Evolutionary conservation across 2,888 invertebrate species (phyloP).

Genomic region (Yponomeuta malinellus): DNA sequence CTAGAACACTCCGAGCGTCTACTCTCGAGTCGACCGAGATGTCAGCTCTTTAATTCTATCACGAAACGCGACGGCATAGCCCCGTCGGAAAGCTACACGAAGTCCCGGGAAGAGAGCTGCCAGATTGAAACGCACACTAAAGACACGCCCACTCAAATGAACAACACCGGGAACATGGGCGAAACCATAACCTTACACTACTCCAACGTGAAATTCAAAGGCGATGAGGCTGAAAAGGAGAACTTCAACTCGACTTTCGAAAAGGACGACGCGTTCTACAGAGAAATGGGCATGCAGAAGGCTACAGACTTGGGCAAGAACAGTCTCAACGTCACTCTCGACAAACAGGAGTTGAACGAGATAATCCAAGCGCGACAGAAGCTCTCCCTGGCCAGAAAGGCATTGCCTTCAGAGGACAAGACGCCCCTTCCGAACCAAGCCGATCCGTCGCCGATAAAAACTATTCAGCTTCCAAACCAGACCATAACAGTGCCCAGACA

Average conservation of each 20-base stretch:
- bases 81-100: conserved; percentile 62
- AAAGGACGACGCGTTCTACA: conserved; percentile 60
- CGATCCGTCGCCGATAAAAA: conserved; percentile 50
- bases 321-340: conserved; percentile 58
- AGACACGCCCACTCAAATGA: conserved; percentile 21
- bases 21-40: conserved; percentile 53
- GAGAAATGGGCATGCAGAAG: conserved; percentile 52
- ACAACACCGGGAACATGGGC: conserved; percentile 28
- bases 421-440: conserved; percentile 39
- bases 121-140: conserved; percentile 51
- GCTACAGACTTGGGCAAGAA: conserved; percentile 45
- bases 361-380: conserved; percentile 68
- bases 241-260: conserved; percentile 52
- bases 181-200: conserved; percentile 64
- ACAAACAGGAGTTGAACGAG: conserved; percentile 66
- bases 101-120: conserved; percentile 56
- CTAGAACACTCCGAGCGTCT: conserved; percentile 60
- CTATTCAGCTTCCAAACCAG: conserved; percentile 61
- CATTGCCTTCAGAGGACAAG: conserved; percentile 52
- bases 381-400: conserved; percentile 58
- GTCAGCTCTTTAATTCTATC: conserved; percentile 49
- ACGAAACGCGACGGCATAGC: conserved; percentile 48
- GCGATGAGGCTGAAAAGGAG: conserved; percentile 61
- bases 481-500: conserved; percentile 60
- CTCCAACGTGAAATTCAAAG: conserved; percentile 54